A percentile compares a stretch with the other conserved stretches of the same genome.
Evolutionary conservation across 2,113 vertebrate species (phyloP).

Genomic region (Hiodon tergisus): DNA sequence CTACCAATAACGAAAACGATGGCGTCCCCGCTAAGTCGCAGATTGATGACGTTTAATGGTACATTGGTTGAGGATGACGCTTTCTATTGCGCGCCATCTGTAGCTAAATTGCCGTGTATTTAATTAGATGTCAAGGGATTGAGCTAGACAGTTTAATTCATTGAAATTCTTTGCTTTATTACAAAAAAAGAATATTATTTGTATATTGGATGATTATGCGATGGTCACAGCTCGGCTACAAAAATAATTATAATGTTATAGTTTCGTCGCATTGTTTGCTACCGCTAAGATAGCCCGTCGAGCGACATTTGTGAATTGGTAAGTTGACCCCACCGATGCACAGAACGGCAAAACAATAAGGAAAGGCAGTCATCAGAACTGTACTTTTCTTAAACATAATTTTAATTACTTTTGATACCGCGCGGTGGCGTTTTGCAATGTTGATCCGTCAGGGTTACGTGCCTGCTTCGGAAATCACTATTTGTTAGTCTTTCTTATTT

Average conservation of each 20-base stretch:
- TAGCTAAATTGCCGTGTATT: background rate
- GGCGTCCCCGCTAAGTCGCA: background rate
- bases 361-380: too few relatives aligned
- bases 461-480: too few relatives aligned
- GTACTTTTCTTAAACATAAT: too few relatives aligned
- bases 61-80: background rate
- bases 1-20: conserved; percentile 1
- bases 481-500: too few relatives aligned
- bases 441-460: too few relatives aligned
- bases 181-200: too few relatives aligned
- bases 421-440: too few relatives aligned
- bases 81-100: background rate
- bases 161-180: too few relatives aligned
- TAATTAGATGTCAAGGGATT: background rate
- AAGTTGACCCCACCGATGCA: conserved; percentile 5
- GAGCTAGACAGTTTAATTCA: too few relatives aligned
- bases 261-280: conserved; percentile 3
- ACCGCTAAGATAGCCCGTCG: background rate
- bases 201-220: too few relatives aligned
- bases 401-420: too few relatives aligned
- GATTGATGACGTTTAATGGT: background rate
- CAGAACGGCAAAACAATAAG: background rate
- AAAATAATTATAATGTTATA: background rate
- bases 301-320: conserved; percentile 11
- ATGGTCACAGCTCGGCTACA: background rate